These are phyloP conservation scores for Rhodinocichla rosea DNA, from an alignment of 2,113 vertebrate genomes.

Conservation along the genomic window DNA sequence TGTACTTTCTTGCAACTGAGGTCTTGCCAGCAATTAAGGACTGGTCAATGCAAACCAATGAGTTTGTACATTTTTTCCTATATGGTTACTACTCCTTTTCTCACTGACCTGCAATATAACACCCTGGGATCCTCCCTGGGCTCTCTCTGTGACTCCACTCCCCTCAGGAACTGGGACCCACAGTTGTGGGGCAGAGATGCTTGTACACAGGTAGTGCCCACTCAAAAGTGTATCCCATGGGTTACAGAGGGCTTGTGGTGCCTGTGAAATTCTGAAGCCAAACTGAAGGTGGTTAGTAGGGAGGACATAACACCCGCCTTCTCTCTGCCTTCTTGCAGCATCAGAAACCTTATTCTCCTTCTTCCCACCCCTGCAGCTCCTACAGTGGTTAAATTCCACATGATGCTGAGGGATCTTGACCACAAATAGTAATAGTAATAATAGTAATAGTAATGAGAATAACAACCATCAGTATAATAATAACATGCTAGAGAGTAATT, in stretches of 20 bases:
- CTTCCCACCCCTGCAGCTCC: neutral
- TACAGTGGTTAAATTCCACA: neutral
- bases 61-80: neutral
- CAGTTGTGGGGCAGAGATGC: fast-evolving
- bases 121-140: neutral
- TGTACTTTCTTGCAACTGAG: neutral
- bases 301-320: neutral
- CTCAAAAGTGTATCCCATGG: neutral
- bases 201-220: fast-evolving
- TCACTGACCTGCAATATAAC: neutral
- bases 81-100: neutral
- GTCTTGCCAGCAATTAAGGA: neutral
- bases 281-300: neutral
- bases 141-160: neutral
- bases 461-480: neutral
- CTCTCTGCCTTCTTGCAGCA: neutral
- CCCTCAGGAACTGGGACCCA: neutral
- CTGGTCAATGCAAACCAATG: neutral
- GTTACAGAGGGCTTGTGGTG: neutral
- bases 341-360: neutral
- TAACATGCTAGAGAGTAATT: neutral
- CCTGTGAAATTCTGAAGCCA: neutral
- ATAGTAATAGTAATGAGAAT: neutral
- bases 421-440: neutral
- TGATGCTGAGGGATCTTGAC: neutral